Evolutionary conservation across 1,140 invertebrate species (phyloP).

Genomic region (Brachionus koreanus): DNA sequence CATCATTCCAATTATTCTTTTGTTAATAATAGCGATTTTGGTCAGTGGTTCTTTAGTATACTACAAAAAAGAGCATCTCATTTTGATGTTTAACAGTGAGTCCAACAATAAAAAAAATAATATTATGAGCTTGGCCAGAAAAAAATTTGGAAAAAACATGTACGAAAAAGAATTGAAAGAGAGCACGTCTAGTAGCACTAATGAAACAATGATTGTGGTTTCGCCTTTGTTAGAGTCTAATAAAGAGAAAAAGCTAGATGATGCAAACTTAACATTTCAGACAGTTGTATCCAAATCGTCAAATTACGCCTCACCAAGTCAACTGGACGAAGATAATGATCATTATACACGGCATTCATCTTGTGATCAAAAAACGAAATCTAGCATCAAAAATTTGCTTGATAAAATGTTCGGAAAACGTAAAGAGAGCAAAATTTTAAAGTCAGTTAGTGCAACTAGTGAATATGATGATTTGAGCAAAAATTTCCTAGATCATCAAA

Average conservation of each 20-base stretch:
- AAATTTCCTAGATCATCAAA: constrained; percentile 13
- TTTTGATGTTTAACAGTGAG: background rate
- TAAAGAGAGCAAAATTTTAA: background rate
- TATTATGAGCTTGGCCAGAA: background rate
- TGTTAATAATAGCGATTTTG: background rate
- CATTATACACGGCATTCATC: background rate
- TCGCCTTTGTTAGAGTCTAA: background rate
- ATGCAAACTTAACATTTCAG: constrained; percentile 15
- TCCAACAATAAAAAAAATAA: background rate
- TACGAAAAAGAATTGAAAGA: background rate
- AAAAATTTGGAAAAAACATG: constrained; percentile 16
- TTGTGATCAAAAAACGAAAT: background rate
- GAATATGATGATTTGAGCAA: constrained; percentile 17
- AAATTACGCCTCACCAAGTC: background rate
- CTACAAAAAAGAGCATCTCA: background rate
- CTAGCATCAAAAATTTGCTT: background rate
- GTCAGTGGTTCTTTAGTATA: background rate
- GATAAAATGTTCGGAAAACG: background rate
- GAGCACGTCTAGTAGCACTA: background rate
- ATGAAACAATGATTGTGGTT: background rate
- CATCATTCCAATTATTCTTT: background rate
- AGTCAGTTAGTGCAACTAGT: background rate
- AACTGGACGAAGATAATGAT: background rate
- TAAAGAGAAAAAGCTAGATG: background rate
- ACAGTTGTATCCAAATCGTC: background rate